Evolutionary conservation across 1,140 invertebrate species (phyloP), one percentile per base, ranked within the genome.

Genomic region (Holotrichia oblita): DNA sequence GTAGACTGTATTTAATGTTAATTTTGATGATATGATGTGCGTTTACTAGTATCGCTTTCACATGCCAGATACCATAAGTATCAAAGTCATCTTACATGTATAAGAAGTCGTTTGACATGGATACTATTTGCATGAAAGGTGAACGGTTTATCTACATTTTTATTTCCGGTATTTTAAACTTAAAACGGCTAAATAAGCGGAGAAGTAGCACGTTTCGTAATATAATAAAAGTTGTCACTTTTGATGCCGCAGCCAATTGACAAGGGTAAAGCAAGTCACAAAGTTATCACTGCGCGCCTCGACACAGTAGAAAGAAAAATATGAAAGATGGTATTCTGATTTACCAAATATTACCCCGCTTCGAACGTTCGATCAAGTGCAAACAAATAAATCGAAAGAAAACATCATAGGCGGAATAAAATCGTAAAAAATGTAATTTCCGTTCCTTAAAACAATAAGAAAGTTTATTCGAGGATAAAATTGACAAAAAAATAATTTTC

Each of bases 311-410:
- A 69, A 69, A 69, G 61, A 69, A 69, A 69, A 69, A 69, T 69
- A 69, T 69, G 61, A 22, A 34, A 69, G 20, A 69, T 34, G 10
- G 20, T 34, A 27, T 69, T 34, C 61, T 27, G 61, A 69, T 34
- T 27, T 69, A 27, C 61, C 61, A 69, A 69, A 69, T 69, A 69
- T 69, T 69, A 7, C 61, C 22, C 22, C 12, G 61, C 61, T 69
- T 69, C 61, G 17, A 69, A 69, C 61, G 27, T 27, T 69, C 27
- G 61, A 69, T 69, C 61, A 20, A 34, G 61, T 69, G 61, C 22
- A 69, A 69, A 69, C 61, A 69, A 69, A 69, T 69, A 69, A 69
- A 69, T 69, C 61, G 61, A 69, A 69, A 69, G 61, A 69, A 69
- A 69, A 69, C 27, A 69, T 69, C 61, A 3, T 55, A 55, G 61